Evolutionary conservation across 1,140 invertebrate species (phyloP).

Genomic region (Euglossa dilemma): DNA sequence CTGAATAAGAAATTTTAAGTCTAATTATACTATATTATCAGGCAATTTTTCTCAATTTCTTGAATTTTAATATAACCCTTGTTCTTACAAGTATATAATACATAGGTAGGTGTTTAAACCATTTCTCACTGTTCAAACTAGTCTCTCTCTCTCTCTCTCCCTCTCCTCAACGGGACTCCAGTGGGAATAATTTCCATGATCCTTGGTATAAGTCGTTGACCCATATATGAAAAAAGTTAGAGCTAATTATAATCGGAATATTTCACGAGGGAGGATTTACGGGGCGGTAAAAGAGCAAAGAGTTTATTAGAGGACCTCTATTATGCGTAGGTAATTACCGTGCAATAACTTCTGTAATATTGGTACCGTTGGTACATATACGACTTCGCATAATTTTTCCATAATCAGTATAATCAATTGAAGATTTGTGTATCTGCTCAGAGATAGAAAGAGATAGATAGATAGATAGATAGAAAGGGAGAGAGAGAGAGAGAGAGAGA

Average conservation of each 20-base stretch:
- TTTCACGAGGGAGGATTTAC: constrained; percentile 65
- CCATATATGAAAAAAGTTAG: constrained; percentile 72
- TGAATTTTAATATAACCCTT: constrained; percentile 53
- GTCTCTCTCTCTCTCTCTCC: neutral
- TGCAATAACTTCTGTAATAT: constrained; percentile 25
- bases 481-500: too few species aligned
- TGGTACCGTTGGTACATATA: neutral
- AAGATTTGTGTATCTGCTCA: neutral
- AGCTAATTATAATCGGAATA: constrained; percentile 67
- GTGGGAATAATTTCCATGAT: constrained; percentile 63
- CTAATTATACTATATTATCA: constrained; percentile 17
- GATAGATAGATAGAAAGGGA: too few species aligned
- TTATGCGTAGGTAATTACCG: constrained; percentile 24
- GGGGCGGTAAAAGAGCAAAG: constrained; percentile 32
- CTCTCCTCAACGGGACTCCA: constrained; percentile 24
- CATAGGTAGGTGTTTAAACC: neutral
- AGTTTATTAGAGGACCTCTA: constrained; percentile 2
- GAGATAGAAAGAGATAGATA: too few species aligned
- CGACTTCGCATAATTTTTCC: too few species aligned
- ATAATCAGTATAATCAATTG: neutral
- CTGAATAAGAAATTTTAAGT: constrained; percentile 49
- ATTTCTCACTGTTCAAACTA: neutral
- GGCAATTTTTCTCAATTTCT: constrained; percentile 45
- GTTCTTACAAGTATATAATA: constrained; percentile 11
- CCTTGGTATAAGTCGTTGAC: constrained; percentile 46